These are phyloP conservation scores for Hippotragus niger DNA, from an alignment of 2,113 vertebrate genomes.

Conservation along the genomic window DNA sequence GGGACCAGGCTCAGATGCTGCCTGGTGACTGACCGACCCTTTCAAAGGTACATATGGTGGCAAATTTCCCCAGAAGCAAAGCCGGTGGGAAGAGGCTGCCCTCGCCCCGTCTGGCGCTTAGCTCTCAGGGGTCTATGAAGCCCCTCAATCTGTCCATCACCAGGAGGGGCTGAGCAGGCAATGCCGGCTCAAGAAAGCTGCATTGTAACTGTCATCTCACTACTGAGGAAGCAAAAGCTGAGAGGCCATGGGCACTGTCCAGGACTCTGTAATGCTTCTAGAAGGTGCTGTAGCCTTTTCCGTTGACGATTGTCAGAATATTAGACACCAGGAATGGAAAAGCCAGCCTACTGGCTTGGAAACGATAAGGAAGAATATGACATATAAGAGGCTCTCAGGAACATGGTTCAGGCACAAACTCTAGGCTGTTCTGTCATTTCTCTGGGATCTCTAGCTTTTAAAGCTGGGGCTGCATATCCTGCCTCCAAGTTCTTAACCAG, in stretches of 20 bases:
- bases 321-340: not conserved
- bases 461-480: constrained; percentile 4
- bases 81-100: not conserved
- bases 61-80: not conserved
- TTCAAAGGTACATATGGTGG: not conserved
- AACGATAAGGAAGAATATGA: constrained; percentile 4
- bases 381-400: not conserved
- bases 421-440: not conserved
- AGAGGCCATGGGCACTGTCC: not conserved
- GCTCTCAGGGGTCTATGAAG: not conserved
- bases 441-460: not conserved
- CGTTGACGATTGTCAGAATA: not conserved
- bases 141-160: not conserved
- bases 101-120: not conserved
- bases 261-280: not conserved
- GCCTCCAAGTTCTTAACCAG: not conserved
- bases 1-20: not conserved
- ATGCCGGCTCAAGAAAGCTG: not conserved
- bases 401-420: not conserved
- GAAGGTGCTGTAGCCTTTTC: not conserved
- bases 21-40: not conserved
- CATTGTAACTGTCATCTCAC: not conserved
- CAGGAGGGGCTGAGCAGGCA: not conserved
- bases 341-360: not conserved
- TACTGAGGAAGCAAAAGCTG: not conserved